Conservation (phyloP, 2,797 vertebrate species). For the Apogon hyalosoma region DNA sequence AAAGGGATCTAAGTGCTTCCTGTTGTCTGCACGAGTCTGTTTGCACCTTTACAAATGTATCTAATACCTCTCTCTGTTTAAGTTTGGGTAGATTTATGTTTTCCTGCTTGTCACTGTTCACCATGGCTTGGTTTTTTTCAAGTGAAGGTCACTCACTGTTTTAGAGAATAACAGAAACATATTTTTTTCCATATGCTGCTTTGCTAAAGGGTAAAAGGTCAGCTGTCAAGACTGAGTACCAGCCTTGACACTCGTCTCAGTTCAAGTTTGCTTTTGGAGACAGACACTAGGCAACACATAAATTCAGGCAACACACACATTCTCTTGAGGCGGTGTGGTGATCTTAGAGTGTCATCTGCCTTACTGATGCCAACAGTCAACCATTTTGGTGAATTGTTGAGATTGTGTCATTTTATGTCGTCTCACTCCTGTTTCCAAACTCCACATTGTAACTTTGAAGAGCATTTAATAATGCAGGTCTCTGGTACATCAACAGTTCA, state of each 20-base stretch:
- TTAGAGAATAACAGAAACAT: constrained; percentile 17
- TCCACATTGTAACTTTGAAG: too few relatives aligned
- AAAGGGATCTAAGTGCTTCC: constrained; percentile 58
- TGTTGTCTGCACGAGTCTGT: constrained; percentile 42
- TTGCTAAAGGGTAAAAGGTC: constrained; percentile 34
- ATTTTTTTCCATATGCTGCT: constrained; percentile 17
- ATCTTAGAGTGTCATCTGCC: too few relatives aligned
- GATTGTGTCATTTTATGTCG: too few relatives aligned
- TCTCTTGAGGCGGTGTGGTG: too few relatives aligned
- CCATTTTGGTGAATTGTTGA: too few relatives aligned
- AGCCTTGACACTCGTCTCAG: constrained; percentile 10
- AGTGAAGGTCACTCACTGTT: constrained; percentile 40
- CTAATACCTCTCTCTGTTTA: constrained; percentile 42
- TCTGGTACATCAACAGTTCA: too few relatives aligned
- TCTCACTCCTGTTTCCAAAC: too few relatives aligned
- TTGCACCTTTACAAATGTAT: constrained; percentile 46
- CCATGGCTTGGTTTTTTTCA: constrained; percentile 11
- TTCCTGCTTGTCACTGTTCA: constrained; percentile 32
- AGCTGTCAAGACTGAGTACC: constrained; percentile 17
- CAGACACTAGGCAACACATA: too few relatives aligned
- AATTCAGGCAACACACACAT: too few relatives aligned
- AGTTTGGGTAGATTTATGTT: constrained; percentile 41
- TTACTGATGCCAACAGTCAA: too few relatives aligned
- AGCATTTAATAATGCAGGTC: too few relatives aligned
- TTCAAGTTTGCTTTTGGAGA: too few relatives aligned